Conservation (phyloP, 53 echinoderm and acorn worm genomes). For the Arbacia lixula region DNA sequence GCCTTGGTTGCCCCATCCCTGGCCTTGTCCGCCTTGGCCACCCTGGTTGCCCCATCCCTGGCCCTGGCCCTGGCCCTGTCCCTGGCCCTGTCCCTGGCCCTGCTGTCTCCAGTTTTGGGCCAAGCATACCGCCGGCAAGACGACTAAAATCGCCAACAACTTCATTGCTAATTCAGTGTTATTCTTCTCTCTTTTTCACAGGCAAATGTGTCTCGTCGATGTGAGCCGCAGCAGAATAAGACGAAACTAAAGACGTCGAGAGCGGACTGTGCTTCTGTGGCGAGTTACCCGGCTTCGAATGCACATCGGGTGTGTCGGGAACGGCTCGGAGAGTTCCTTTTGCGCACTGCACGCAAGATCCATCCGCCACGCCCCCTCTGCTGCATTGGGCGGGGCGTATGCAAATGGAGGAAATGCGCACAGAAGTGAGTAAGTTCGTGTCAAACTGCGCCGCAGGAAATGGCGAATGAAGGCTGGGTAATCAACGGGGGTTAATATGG, state of each 20-base stretch:
- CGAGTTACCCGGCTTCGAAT: slow-evolving; percentile 24
- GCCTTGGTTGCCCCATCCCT: background rate
- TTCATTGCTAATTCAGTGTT: slow-evolving; percentile 29
- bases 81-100: background rate
- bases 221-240: background rate
- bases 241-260: background rate
- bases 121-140: slow-evolving; percentile 35
- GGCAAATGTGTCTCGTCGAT: slow-evolving; percentile 5
- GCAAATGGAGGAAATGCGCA: slow-evolving; percentile 48
- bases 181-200: background rate
- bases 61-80: background rate
- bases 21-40: background rate
- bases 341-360: slow-evolving; percentile 29
- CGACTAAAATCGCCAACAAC: slow-evolving; percentile 37
- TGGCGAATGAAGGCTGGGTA: background rate
- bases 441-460: slow-evolving; percentile 9
- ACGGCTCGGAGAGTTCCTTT: background rate
- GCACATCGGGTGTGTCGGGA: background rate
- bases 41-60: background rate
- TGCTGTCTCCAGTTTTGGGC: slow-evolving; percentile 18
- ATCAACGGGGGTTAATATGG: background rate
- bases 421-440: slow-evolving; percentile 19
- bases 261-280: background rate
- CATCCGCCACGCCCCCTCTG: background rate
- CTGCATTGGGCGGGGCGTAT: slow-evolving; percentile 1